Evolutionary conservation across 53 echinoderm and acorn worm genomes (phyloP), one percentile per base, ranked within the genome.

Genomic region (Henricia sp.): DNA sequence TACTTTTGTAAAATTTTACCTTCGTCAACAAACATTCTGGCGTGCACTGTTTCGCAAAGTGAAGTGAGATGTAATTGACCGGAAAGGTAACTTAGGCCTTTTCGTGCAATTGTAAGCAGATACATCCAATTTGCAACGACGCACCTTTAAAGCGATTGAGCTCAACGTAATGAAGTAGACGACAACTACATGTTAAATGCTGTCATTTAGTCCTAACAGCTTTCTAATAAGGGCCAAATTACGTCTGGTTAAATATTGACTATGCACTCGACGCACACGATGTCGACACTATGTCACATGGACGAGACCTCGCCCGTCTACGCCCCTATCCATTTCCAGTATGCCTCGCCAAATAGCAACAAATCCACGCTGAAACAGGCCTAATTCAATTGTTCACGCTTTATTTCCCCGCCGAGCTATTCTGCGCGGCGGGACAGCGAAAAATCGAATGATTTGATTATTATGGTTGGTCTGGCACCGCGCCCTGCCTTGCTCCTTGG

Each of bases 391-490:
- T 35, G 24, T 73, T 53, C 73, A 73, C 73, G 73, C 73, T 73
- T 73, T 54, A 73, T 73, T 73, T 73, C 62, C 73, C 71, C 17
- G 73, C 38, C 34, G 34, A 52, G 54, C 53, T 37, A 54, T 73
- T 36, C 37, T 53, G 52, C 34, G 52, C 73, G 73, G 54, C 73
- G 73, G 54, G 27, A n/a, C 62, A 34, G 80, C 80, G 19, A 41
- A n/a, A 80, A 80, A 80, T 80, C 80, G 64, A 80, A 80, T 80
- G 44, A 80, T 65, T 80, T 63, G 80, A 80, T 80, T 80, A 63
- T 57, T 44, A 80, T 27, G 80, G 46, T 80, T 46, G 80, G 63
- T 44, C 64, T 32, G 80, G 63, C 80, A 62, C 1, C 2, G 46
- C 73, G 51, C 34, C 73, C 36, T 50, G 23, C 27, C 10, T 6